These are phyloP conservation scores for Sphaeridia pumilis DNA, from an alignment of 2,888 invertebrate genomes.

Conservation along the genomic window DNA sequence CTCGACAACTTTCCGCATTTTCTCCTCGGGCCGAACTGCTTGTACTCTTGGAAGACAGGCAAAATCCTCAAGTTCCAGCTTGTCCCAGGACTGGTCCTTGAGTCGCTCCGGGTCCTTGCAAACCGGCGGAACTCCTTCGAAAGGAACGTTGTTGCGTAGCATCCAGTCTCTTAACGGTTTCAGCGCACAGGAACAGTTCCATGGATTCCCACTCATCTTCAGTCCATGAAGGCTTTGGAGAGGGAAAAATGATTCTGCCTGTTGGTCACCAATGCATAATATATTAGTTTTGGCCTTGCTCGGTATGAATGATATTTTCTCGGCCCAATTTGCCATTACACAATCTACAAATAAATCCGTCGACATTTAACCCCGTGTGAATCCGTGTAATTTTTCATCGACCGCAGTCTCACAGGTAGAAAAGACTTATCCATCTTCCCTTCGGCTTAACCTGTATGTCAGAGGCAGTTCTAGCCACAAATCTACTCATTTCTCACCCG, in stretches of 20 bases:
- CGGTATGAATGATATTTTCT: no score
- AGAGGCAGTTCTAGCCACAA: no score
- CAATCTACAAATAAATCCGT: no score
- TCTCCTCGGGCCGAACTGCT: slow-evolving; percentile 12
- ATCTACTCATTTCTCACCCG: no score
- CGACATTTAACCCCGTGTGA: no score
- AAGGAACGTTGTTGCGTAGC: slow-evolving; percentile 62
- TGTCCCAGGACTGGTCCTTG: slow-evolving; percentile 57
- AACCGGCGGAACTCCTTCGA: slow-evolving; percentile 52
- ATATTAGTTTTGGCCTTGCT: no score
- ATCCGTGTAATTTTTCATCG: no score
- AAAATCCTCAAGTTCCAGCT: slow-evolving; percentile 63
- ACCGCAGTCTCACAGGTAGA: no score
- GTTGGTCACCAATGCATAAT: no score
- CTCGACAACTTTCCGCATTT: slow-evolving; percentile 24
- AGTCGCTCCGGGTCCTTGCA: slow-evolving; percentile 57
- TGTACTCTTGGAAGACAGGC: slow-evolving; percentile 53
- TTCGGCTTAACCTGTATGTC: no score
- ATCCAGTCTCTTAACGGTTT: slow-evolving; percentile 68
- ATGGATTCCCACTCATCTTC: slow-evolving; percentile 64
- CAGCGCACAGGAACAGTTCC: slow-evolving; percentile 69
- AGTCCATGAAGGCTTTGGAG: slow-evolving; percentile 59
- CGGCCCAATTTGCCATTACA: no score
- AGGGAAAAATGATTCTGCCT: slow-evolving; percentile 52
- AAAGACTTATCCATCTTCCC: no score